Conservation (phyloP, 2,797 vertebrate species). For the Eutrigla gurnardus region DNA sequence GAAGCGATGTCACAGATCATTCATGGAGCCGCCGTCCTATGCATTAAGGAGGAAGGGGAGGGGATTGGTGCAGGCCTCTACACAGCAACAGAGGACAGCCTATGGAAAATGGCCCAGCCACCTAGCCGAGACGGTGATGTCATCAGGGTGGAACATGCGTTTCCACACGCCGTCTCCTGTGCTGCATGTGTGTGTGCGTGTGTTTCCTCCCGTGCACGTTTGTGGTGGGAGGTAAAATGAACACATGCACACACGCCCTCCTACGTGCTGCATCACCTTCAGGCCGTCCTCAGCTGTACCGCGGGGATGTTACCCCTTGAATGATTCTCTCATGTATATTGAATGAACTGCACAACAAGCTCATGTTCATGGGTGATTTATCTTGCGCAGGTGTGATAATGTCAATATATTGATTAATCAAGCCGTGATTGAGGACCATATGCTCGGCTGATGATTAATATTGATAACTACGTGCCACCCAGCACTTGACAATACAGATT, state of each 20-base stretch:
- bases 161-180: constrained; percentile 64
- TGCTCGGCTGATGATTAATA: constrained; percentile 72
- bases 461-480: constrained; percentile 66
- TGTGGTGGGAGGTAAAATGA: constrained; percentile 33
- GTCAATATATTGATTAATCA: constrained; percentile 80
- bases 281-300: constrained; percentile 69
- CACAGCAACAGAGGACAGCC: constrained; percentile 86
- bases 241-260: constrained; percentile 30
- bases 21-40: constrained; percentile 79
- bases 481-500: constrained; percentile 64
- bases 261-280: constrained; percentile 78
- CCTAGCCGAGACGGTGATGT: constrained; percentile 80
- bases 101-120: constrained; percentile 81
- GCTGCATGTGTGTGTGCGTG: constrained; percentile 17
- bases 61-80: constrained; percentile 81
- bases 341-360: constrained; percentile 73
- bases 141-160: constrained; percentile 76
- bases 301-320: constrained; percentile 60
- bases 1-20: constrained; percentile 80
- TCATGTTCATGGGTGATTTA: constrained; percentile 75
- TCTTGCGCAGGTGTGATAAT: constrained; percentile 72
- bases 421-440: constrained; percentile 69
- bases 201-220: constrained; percentile 5
- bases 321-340: constrained; percentile 73
- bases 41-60: constrained; percentile 74